Evolutionary conservation across 2,113 vertebrate species (phyloP), one percentile per base, ranked within the genome.

Genomic region (Anhinga anhinga): DNA sequence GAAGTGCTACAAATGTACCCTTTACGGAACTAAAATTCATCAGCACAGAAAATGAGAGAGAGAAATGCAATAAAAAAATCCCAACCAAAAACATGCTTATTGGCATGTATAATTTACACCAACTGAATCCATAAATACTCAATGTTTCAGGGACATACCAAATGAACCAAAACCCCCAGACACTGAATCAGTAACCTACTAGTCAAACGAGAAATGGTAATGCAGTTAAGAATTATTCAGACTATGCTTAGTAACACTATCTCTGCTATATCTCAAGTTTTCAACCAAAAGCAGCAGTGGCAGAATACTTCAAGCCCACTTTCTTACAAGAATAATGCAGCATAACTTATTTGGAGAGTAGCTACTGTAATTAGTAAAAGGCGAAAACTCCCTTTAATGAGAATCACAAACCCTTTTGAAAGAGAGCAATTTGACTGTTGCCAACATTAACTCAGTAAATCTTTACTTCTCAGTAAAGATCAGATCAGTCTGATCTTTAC

Each of bases 211-310:
- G 80, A 95, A 86, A 56, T 6, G 49, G 45, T 34, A 93, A 97
- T 50, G 26, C 30, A 32, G 66, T 86, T 89, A 86, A 95, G 76
- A 95, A 86, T 52, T 90, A 73, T 82, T 89, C 86, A 81, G 89
- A 76, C 25, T 69, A 50, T 47, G 11, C 69, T 89, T 74, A 83
- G 70, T 70, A 83, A 66, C 13, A 65, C 81, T 80, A 90, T 81
- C 32, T 96, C 58, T 59, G 40, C 73, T 77, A 13, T 44, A 86
- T 72, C 32, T 91, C 44, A 72, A 70, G 17, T 82, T 88, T 77
- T 74, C 58, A 84, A 78, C 3, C 10, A 78, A 91, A 95, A 90
- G 12, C 52, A 91, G 76, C 34, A 62, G 45, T 26, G 72, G 49
- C 36, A 96, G 93, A 94, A 86, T 36, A 95, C 38, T 96, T 56